These are phyloP conservation scores for Nilaparvata lugens DNA, from an alignment of 1,140 invertebrate genomes.

Conservation along the genomic window DNA sequence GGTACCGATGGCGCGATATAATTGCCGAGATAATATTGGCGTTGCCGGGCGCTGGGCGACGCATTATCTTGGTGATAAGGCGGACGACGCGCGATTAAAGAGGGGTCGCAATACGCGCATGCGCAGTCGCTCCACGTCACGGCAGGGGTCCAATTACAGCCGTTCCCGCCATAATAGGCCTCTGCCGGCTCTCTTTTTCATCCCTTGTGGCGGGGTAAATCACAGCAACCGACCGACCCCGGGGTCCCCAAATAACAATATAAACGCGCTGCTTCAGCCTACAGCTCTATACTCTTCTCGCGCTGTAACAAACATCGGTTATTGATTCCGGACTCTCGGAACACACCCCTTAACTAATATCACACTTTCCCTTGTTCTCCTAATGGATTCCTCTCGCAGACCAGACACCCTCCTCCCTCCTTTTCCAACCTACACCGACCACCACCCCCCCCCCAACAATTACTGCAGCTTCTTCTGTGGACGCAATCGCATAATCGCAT, in stretches of 20 bases:
- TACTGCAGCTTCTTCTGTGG: no score
- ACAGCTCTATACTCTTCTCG: neutral
- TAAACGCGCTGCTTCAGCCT: neutral
- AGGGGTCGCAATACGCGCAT: neutral
- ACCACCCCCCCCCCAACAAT: no score
- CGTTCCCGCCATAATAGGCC: conserved; percentile 1
- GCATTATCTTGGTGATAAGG: no score
- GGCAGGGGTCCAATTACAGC: neutral
- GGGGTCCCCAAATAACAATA: no score
- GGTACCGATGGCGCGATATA: no score
- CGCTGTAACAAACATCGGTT: neutral
- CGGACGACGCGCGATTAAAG: no score
- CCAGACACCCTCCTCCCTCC: neutral
- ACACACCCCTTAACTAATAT: conserved; percentile 6
- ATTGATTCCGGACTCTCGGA: neutral
- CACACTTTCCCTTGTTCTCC: conserved; percentile 5
- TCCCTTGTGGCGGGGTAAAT: conserved; percentile 1
- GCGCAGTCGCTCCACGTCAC: neutral
- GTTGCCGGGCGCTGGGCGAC: no score
- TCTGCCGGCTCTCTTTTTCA: neutral
- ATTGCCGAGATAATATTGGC: no score
- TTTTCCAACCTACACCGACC: no score
- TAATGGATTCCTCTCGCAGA: neutral
- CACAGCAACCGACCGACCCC: neutral
- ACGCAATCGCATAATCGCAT: neutral